These are phyloP conservation scores for Onychostoma macrolepis DNA, from an alignment of 2,113 vertebrate species.

Conservation along the genomic window DNA sequence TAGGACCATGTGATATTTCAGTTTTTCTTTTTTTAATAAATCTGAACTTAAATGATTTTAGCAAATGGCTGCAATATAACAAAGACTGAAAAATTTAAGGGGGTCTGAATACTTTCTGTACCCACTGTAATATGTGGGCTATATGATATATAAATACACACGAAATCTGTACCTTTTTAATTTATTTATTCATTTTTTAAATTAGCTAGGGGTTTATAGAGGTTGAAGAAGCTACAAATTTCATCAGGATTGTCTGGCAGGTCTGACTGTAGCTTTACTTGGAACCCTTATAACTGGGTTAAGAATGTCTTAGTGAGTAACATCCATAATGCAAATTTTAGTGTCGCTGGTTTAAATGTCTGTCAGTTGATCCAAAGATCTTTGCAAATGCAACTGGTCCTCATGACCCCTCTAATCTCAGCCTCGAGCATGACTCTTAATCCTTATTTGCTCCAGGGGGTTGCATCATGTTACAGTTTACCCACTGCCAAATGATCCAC, in stretches of 20 bases:
- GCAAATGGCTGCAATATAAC: no score
- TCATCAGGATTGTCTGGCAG: background rate
- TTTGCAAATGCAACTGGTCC: background rate
- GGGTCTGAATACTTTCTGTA: no score
- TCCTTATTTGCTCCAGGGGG: constrained; percentile 1
- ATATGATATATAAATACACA: no score
- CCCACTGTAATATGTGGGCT: no score
- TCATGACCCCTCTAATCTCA: constrained; percentile 14
- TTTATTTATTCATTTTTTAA: no score
- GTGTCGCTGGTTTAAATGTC: background rate
- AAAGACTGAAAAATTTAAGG: no score
- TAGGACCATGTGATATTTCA: no score
- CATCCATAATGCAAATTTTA: background rate
- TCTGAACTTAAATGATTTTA: no score
- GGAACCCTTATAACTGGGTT: background rate
- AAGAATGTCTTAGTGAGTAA: constrained; percentile 1
- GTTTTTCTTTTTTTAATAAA: no score
- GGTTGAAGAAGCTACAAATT: background rate
- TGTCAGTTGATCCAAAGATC: background rate
- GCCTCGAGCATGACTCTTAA: constrained; percentile 24
- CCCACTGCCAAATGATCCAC: background rate
- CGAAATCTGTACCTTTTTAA: no score
- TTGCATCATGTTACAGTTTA: constrained; percentile 14
- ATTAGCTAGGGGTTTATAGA: background rate
- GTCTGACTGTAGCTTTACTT: background rate